Conservation (phyloP, 37 sponge, comb jelly and placozoan genomes). For the Corticium candelabrum region DNA sequence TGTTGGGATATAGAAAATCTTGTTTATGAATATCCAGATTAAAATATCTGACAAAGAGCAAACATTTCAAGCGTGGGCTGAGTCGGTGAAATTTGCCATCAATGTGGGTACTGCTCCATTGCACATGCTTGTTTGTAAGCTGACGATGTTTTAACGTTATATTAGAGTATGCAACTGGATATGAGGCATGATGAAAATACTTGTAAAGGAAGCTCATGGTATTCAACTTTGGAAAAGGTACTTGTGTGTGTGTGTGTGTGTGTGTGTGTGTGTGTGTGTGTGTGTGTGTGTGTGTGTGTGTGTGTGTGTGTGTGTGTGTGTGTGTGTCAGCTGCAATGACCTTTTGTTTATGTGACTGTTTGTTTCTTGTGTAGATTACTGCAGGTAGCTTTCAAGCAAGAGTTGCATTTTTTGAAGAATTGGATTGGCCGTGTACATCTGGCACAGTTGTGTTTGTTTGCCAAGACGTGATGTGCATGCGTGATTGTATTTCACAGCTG, state of each 20-base stretch:
- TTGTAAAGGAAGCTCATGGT: conserved; percentile 3
- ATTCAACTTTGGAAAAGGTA: conserved; percentile 12
- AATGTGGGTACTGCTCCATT: conserved; percentile 6
- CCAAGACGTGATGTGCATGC: too few species aligned
- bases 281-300: conserved; percentile 5
- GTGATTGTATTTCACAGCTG: too few species aligned
- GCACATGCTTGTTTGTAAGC: not conserved
- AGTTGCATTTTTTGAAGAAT: conserved; percentile 74
- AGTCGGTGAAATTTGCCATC: conserved; percentile 44
- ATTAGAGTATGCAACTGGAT: not conserved
- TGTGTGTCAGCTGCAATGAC: too few species aligned
- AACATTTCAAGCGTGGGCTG: conserved; percentile 48
- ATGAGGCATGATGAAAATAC: conserved; percentile 8
- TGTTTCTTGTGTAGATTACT: conserved; percentile 39
- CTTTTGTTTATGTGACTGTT: not conserved
- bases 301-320: conserved; percentile 2
- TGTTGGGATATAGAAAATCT: too few species aligned
- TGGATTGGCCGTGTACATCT: too few species aligned
- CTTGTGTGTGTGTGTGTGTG: not conserved
- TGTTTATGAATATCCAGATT: too few species aligned
- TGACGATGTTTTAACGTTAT: not conserved
- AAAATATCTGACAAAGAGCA: conserved; percentile 18
- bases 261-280: not conserved
- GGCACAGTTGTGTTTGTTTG: too few species aligned
- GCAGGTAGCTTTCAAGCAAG: conserved; percentile 51